phyloP scores from a whole-genome alignment of 1,140 invertebrate species.

The Lepidostoma basale region DNA sequence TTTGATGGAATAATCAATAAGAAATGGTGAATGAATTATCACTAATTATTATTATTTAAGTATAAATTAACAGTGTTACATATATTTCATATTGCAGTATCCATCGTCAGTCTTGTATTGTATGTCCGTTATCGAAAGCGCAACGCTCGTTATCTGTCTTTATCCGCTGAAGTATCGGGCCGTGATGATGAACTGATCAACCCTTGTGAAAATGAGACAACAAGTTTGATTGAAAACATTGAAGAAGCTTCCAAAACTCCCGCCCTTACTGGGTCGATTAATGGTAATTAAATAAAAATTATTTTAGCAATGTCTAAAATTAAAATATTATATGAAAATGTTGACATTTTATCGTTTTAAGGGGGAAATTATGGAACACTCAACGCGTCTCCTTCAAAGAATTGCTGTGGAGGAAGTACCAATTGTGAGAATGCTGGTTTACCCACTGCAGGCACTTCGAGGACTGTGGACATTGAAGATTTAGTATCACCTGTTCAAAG shows the following conservation, averaged over 20 bases:
- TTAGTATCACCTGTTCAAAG: conserved; percentile 56
- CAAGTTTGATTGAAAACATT: conserved; percentile 54
- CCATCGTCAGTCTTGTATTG: conserved; percentile 54
- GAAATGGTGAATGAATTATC: background rate
- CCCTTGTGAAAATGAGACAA: conserved; percentile 49
- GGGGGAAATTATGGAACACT: conserved; percentile 55
- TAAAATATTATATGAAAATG: no score
- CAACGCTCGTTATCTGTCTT: conserved; percentile 49
- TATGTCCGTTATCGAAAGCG: conserved; percentile 56
- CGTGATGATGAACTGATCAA: conserved; percentile 23
- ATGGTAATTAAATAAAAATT: conserved; percentile 15
- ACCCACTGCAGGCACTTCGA: conserved; percentile 29
- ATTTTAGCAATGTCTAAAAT: no score
- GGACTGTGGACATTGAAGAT: conserved; percentile 73
- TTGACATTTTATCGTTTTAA: background rate
- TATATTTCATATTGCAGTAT: conserved; percentile 49
- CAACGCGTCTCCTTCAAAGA: conserved; percentile 52
- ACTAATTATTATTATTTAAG: no score
- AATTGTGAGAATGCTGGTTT: conserved; percentile 51
- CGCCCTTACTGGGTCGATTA: conserved; percentile 30
- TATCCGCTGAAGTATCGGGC: conserved; percentile 47
- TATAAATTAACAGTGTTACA: background rate
- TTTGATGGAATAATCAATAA: background rate
- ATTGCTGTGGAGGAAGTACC: conserved; percentile 52
- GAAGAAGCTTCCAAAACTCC: conserved; percentile 37